phyloP scores from a whole-genome alignment of 1,140 invertebrate species.

The Drosophila aff. region DNA sequence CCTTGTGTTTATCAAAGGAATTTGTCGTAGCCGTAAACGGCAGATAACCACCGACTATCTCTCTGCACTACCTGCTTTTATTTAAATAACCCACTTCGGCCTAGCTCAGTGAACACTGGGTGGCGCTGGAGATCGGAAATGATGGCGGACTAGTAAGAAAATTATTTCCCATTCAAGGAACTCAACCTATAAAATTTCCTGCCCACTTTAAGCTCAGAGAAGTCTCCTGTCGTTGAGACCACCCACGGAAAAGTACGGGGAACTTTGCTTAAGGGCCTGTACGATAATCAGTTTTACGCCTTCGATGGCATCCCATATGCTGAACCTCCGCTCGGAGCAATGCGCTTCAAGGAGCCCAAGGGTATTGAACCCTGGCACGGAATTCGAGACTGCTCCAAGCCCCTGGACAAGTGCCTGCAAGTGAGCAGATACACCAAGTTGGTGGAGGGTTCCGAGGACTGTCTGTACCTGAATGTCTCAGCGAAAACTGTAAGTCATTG shows the following conservation, averaged over 20 bases:
- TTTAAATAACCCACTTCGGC: no score
- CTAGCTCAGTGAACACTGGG: background rate
- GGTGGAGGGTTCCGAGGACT: constrained; percentile 85
- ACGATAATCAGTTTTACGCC: constrained; percentile 63
- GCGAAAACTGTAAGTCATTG: constrained; percentile 69
- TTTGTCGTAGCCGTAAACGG: background rate
- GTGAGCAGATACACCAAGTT: constrained; percentile 31
- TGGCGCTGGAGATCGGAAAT: background rate
- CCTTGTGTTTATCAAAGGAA: background rate
- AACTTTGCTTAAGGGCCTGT: constrained; percentile 27
- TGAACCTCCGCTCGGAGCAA: constrained; percentile 87
- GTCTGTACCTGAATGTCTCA: constrained; percentile 85
- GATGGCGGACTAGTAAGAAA: constrained; percentile 5
- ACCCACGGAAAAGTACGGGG: constrained; percentile 65
- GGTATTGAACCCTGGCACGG: constrained; percentile 53
- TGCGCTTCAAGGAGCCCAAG: constrained; percentile 87
- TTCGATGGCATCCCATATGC: constrained; percentile 85
- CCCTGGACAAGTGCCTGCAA: constrained; percentile 60
- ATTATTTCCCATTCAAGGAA: no score
- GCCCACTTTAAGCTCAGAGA: background rate
- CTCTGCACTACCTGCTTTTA: background rate
- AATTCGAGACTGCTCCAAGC: constrained; percentile 56
- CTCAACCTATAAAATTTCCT: no score
- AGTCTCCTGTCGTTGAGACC: constrained; percentile 38
- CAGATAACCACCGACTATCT: background rate